Conservation (phyloP, 2,797 vertebrate species). For the Hylomyscus alleni region DNA sequence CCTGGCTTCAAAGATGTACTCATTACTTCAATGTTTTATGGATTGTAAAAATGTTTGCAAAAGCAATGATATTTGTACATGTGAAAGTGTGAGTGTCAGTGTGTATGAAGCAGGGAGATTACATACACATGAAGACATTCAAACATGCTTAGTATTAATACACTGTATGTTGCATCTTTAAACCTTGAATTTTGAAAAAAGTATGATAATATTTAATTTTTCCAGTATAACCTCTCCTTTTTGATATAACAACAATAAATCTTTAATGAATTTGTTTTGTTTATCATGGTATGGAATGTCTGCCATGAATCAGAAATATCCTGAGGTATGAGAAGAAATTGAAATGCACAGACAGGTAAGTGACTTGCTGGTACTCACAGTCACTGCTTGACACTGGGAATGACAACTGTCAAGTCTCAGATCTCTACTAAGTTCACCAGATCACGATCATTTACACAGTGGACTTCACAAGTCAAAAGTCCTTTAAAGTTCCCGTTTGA, state of each 20-base stretch:
- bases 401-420: slow-evolving; percentile 76
- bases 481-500: slow-evolving; percentile 80
- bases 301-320: neutral
- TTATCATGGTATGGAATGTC: neutral
- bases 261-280: neutral
- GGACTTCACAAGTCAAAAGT: slow-evolving; percentile 78
- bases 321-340: neutral
- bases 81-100: neutral
- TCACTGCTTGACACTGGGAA: slow-evolving; percentile 66
- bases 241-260: neutral
- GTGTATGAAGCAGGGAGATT: neutral
- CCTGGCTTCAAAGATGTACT: neutral
- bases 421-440: slow-evolving; percentile 80
- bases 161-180: neutral
- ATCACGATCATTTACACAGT: slow-evolving; percentile 77
- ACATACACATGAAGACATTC: neutral
- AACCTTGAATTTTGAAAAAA: neutral
- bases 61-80: neutral
- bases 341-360: slow-evolving; percentile 35
- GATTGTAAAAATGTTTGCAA: neutral
- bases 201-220: neutral
- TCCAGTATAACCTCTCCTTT: neutral
- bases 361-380: slow-evolving; percentile 69
- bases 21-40: neutral
- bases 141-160: neutral